Base-by-base conservation (phyloP, 2,888 invertebrate genomes). In the Merodon equestris region DNA sequence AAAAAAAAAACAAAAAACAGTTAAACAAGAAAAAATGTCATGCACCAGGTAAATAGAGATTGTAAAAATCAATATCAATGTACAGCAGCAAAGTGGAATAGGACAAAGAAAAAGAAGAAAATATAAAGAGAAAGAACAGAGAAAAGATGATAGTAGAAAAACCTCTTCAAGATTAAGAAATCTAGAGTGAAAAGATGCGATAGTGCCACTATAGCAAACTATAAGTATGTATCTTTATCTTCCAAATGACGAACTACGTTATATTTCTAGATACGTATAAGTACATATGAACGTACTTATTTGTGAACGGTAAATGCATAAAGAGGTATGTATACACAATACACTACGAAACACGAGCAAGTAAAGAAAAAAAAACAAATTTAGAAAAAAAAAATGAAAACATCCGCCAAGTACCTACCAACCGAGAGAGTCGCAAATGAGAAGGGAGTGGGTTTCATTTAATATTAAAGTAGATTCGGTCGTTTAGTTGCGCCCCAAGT, bases 391-490 rank as follows among this genome's bases (percentile, higher is more conserved):
- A 67, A 57, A 67, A 50, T 44, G 45, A 56, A 60, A 60, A 60
- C 50, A 71, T 64, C 73, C 60, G 67, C 50, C n/a, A 38, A 54
- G 54, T 51, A 42, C 15, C 40, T 51, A 42, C 15, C 40, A n/a
- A 47, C 56, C 53, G 48, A 71, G 48, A 71, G 60, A 70, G 56
- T 79, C 68, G 63, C 63, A 73, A 79, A 74, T 79, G 74, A 79
- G 74, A 68, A 79, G 56, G 60, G 74, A 79, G 74, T 74, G 68
- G 73, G 79, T 70, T 74, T 66, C 74, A 64, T 79, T 79, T 74
- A 70, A 74, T 74, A 79, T 79, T 79, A 73, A 79, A 79, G 79
- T 74, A 64, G 79, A 74, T 79, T 79, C 50, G 70, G 68, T 64
- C 68, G 79, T 74, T 79, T 79, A 74, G 79, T 74, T 60, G 56